Conservation (phyloP, 2,113 vertebrate genomes). For the Oreochromis aureus region DNA sequence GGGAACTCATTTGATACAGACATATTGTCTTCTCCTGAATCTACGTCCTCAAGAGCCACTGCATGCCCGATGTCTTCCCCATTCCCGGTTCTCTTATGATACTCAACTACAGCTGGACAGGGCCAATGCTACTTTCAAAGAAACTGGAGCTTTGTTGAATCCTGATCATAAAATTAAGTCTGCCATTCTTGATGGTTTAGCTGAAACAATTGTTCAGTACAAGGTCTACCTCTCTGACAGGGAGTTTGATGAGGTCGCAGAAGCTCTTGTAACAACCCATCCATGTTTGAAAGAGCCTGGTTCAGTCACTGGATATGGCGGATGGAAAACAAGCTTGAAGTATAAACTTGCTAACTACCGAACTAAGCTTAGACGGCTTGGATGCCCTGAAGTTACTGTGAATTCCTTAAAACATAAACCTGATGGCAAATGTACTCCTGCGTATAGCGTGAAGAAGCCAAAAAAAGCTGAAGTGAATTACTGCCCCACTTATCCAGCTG, state of each 20-base stretch:
- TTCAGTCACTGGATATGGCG: not conserved
- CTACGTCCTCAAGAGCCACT: not conserved
- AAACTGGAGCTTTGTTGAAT: not conserved
- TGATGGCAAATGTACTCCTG: not conserved
- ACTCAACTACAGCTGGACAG: not conserved
- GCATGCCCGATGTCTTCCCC: rapidly evolving
- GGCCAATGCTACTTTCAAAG: rapidly evolving
- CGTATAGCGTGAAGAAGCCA: not conserved
- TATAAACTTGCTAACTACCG: not conserved
- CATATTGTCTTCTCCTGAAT: not conserved
- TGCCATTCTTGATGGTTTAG: no score
- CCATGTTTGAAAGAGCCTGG: not conserved
- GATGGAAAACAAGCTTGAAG: not conserved
- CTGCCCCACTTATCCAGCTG: not conserved
- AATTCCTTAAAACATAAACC: rapidly evolving
- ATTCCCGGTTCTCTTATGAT: rapidly evolving
- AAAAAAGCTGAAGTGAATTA: not conserved
- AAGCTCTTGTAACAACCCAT: not conserved
- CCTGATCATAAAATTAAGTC: not conserved
- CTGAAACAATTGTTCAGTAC: no score
- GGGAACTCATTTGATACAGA: not conserved
- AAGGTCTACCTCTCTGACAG: not conserved
- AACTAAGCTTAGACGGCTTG: rapidly evolving
- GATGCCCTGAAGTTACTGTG: not conserved
- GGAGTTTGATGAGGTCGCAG: not conserved